phyloP scores from a whole-genome alignment of 2,888 invertebrate species.

The Dryadula phaetusa region DNA sequence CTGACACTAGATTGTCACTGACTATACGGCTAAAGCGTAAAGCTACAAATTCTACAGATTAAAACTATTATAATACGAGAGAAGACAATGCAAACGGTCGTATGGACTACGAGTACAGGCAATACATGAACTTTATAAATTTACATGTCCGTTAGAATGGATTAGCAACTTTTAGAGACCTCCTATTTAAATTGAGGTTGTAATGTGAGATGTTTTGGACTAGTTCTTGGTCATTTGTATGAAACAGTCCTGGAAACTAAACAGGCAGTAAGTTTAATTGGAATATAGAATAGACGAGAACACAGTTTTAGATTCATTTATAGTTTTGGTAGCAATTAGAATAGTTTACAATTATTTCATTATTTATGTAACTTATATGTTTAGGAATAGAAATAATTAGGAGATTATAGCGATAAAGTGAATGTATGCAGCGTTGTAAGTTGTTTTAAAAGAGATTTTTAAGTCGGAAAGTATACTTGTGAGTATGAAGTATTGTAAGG shows the following conservation, averaged over 20 bases:
- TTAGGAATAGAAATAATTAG: no score
- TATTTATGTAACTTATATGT: no score
- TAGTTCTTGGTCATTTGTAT: conserved; percentile 17
- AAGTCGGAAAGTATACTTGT: no score
- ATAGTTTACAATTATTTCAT: neutral
- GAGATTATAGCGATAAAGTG: no score
- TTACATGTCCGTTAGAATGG: neutral
- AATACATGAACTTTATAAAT: neutral
- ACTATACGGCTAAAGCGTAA: no score
- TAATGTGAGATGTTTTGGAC: conserved; percentile 3
- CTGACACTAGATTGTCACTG: no score
- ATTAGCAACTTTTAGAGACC: neutral
- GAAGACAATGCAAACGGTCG: neutral
- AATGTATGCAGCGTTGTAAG: no score
- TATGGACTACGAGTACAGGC: neutral
- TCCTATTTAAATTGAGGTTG: conserved; percentile 4
- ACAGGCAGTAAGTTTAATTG: conserved; percentile 26
- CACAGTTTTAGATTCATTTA: neutral
- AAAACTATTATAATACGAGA: no score
- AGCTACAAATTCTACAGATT: no score
- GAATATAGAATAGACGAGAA: neutral
- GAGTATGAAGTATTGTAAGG: no score
- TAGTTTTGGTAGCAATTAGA: neutral
- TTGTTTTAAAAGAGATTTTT: no score
- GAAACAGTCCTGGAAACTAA: conserved; percentile 11